These are phyloP conservation scores for Heliocidaris erythrogramma DNA, from an alignment of 35 echinoderm and acorn worm species.

Conservation along the genomic window DNA sequence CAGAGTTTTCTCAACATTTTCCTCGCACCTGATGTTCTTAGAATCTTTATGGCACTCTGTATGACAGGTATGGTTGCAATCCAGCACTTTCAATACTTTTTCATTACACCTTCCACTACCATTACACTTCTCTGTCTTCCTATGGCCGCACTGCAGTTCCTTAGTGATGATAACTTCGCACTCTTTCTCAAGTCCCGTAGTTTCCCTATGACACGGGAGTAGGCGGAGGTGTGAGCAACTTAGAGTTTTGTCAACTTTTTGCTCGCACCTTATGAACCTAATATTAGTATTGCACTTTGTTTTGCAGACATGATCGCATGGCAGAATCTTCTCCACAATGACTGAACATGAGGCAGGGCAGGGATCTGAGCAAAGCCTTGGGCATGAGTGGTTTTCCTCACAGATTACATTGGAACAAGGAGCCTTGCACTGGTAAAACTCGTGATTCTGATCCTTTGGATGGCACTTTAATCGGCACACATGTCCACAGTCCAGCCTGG, in stretches of 20 bases:
- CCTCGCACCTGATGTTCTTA: constrained; percentile 25
- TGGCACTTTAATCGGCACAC: constrained; percentile 51
- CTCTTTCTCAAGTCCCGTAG: not conserved
- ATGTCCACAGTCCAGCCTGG: constrained; percentile 61
- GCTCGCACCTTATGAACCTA: not conserved
- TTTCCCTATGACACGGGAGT: not conserved
- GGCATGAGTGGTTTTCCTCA: not conserved
- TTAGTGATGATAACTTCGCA: not conserved
- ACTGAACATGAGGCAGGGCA: too few relatives aligned
- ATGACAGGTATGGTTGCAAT: not conserved
- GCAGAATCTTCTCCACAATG: constrained; percentile 19
- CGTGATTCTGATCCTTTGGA: constrained; percentile 44
- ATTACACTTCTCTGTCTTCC: not conserved
- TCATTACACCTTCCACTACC: not conserved
- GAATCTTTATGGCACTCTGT: constrained; percentile 23
- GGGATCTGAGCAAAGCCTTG: not conserved
- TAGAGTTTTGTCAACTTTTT: constrained; percentile 1
- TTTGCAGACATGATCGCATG: constrained; percentile 21
- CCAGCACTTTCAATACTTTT: not conserved
- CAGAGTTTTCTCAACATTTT: constrained; percentile 18
- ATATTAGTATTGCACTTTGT: not conserved
- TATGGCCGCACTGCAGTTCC: constrained; percentile 43
- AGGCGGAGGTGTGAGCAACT: not conserved
- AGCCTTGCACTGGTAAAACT: constrained; percentile 37
- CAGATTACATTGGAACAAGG: constrained; percentile 16